A percentile compares a stretch with the other conserved stretches of the same genome.
Conservation (phyloP, 1,140 invertebrate genomes). For the Venturia canescens region DNA sequence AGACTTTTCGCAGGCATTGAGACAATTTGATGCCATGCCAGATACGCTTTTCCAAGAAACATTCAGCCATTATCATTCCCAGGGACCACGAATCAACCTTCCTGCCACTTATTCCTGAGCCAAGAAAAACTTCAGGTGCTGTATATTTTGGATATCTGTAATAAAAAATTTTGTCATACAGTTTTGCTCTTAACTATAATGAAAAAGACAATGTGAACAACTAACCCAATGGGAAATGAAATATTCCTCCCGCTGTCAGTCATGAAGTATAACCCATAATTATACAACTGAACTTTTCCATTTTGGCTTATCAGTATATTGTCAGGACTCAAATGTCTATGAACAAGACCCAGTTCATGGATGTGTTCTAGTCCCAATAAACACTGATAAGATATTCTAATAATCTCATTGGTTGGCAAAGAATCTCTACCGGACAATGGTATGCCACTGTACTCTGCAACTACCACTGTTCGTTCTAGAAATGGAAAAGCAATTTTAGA, state of each 20-base stretch:
- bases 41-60: constrained; percentile 81
- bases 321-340: constrained; percentile 88
- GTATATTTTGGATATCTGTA: constrained; percentile 86
- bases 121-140: constrained; percentile 90
- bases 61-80: constrained; percentile 91
- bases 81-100: constrained; percentile 95
- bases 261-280: constrained; percentile 96
- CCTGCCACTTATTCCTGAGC: constrained; percentile 78
- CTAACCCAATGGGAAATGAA: constrained; percentile 94
- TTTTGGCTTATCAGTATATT: constrained; percentile 89
- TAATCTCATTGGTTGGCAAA: constrained; percentile 77
- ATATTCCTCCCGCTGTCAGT: constrained; percentile 90
- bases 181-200: background rate
- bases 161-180: background rate
- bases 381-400: constrained; percentile 83
- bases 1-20: constrained; percentile 85
- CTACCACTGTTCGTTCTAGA: constrained; percentile 92
- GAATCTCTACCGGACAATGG: constrained; percentile 75
- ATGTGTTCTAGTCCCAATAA: constrained; percentile 86
- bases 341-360: constrained; percentile 85
- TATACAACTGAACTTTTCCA: constrained; percentile 89
- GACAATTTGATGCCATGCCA: constrained; percentile 86
- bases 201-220: constrained; percentile 49
- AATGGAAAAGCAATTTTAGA: constrained; percentile 63
- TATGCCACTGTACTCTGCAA: constrained; percentile 90